Percentiles rank a stretch among this genome's conserved stretches.
These are phyloP conservation scores for Thermophis baileyi DNA, from an alignment of 2,113 vertebrate genomes.

Conservation along the genomic window DNA sequence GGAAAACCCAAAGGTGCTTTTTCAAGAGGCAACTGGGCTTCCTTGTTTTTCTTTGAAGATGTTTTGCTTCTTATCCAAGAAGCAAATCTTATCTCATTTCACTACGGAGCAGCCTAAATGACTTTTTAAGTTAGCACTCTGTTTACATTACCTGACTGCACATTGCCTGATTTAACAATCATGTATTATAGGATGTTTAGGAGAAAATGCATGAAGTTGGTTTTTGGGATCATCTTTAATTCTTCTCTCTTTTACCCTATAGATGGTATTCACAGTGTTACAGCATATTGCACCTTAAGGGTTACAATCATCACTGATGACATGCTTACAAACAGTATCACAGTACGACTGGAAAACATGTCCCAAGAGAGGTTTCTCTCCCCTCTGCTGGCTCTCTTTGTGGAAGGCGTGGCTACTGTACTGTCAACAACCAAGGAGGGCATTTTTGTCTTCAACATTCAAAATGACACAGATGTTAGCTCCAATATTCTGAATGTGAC, in stretches of 20 bases:
- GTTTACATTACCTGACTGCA: background rate
- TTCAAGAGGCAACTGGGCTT: too few relatives aligned
- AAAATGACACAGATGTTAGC: constrained; percentile 90
- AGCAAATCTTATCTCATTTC: background rate
- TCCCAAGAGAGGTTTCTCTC: constrained; percentile 96
- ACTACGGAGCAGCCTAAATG: background rate
- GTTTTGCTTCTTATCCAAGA: too few relatives aligned
- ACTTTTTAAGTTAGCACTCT: background rate
- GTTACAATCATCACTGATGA: constrained; percentile 96
- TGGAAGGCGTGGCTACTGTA: constrained; percentile 89
- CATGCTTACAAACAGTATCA: constrained; percentile 98
- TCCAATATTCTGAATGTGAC: constrained; percentile 93
- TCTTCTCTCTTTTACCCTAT: constrained; percentile 6
- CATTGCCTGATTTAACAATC: background rate
- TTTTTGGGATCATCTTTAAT: background rate
- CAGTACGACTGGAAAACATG: constrained; percentile 95
- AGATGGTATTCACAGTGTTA: constrained; percentile 86
- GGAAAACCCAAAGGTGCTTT: background rate
- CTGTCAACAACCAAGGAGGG: constrained; percentile 85
- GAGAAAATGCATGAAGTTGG: rapidly evolving
- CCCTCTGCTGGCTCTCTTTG: constrained; percentile 85
- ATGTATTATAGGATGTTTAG: background rate
- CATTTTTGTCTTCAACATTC: constrained; percentile 94
- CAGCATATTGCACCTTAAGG: constrained; percentile 83
- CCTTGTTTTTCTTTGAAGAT: too few relatives aligned